A percentile compares a stretch with the other conserved stretches of the same genome.
Evolutionary conservation across 2,113 vertebrate species (phyloP).

Genomic region (Petaurus breviceps): DNA sequence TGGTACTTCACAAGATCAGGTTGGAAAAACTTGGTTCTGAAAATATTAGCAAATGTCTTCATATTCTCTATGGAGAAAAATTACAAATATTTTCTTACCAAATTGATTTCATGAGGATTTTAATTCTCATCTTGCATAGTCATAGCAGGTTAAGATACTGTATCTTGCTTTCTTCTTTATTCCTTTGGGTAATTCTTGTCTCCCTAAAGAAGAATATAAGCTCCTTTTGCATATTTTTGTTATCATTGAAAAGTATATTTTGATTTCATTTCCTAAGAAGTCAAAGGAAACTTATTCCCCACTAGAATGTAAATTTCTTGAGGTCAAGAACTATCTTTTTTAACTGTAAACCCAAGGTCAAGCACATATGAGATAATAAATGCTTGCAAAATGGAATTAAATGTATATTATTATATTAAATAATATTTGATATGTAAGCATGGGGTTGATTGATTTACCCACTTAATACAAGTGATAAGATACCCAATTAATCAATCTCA

Average conservation of each 20-base stretch:
- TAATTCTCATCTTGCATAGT: background rate
- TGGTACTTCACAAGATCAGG: background rate
- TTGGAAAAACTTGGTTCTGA: background rate
- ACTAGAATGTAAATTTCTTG: background rate
- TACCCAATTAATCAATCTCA: background rate
- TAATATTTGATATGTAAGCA: background rate
- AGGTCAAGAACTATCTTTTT: background rate
- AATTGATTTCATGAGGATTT: background rate
- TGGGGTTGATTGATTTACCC: background rate
- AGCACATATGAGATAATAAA: background rate
- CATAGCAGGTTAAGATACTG: background rate
- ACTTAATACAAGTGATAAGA: background rate
- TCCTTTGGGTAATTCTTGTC: background rate
- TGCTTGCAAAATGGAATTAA: background rate
- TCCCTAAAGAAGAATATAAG: background rate
- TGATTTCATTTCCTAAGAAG: background rate
- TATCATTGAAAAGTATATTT: background rate
- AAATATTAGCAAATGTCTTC: background rate
- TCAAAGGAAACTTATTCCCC: background rate
- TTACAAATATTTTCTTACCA: background rate
- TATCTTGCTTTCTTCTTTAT: background rate
- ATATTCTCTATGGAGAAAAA: background rate
- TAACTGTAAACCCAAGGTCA: background rate
- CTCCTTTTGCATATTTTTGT: background rate
- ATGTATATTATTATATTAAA: background rate